Evolutionary conservation across 2,888 invertebrate genomes (phyloP).

Genomic region (Phragmatobia fuliginosa): DNA sequence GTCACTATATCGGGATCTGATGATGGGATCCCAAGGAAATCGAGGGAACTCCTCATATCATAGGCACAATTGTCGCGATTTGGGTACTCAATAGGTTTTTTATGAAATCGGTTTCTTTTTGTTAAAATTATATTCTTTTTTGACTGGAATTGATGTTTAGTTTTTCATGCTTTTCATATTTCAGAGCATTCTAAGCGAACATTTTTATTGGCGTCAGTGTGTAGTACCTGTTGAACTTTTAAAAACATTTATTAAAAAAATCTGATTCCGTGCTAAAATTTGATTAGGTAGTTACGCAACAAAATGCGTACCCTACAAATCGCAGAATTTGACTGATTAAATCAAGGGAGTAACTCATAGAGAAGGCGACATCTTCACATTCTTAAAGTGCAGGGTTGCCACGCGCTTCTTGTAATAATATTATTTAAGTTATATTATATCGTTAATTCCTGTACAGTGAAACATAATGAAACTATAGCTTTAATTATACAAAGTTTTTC

Average conservation of each 20-base stretch:
- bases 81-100: too few species aligned
- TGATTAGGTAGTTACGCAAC: constrained; percentile 24
- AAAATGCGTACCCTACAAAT: constrained; percentile 37
- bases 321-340: constrained; percentile 65
- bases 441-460: background rate
- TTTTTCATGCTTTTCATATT: background rate
- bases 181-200: background rate
- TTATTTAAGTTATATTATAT: too few species aligned
- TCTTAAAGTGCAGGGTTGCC: constrained; percentile 42
- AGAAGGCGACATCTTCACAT: constrained; percentile 54
- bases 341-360: constrained; percentile 61
- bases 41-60: too few species aligned
- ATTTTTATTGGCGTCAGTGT: background rate
- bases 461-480: background rate
- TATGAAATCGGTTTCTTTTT: too few species aligned
- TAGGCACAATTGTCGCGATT: too few species aligned
- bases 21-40: too few species aligned
- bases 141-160: background rate
- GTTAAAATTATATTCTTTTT: too few species aligned
- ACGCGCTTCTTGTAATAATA: background rate
- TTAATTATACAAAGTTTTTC: background rate
- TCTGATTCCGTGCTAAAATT: background rate
- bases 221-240: background rate
- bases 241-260: background rate
- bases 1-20: too few species aligned